phyloP scores from a whole-genome alignment of 2,888 invertebrate genomes.

The Cataglyphis rosenhaueri region DNA sequence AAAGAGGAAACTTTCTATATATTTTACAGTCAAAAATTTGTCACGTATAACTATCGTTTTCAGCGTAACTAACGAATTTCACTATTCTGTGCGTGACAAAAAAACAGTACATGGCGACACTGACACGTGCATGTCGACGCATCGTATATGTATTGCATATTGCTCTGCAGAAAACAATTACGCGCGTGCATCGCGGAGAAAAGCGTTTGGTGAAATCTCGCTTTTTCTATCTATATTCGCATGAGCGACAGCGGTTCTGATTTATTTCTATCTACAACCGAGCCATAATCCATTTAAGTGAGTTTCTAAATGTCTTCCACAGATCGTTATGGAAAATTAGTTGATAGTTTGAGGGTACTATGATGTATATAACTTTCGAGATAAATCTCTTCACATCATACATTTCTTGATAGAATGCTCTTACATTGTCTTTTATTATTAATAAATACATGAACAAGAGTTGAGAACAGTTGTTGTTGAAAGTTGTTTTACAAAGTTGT shows the following conservation, averaged over 20 bases:
- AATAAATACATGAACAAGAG: background rate
- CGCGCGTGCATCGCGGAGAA: conserved; percentile 36
- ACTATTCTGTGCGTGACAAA: background rate
- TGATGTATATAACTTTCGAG: background rate
- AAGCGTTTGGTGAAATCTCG: conserved; percentile 63
- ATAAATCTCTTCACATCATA: background rate
- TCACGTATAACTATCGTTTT: background rate
- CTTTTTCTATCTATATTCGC: conserved; percentile 41
- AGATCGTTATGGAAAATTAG: background rate
- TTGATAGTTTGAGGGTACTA: background rate
- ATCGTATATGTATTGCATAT: background rate
- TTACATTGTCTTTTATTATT: background rate
- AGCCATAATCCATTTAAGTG: conserved; percentile 11
- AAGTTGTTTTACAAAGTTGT: background rate
- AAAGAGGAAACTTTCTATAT: background rate
- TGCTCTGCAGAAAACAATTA: conserved; percentile 52
- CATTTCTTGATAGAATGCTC: background rate
- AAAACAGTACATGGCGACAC: background rate
- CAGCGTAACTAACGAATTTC: background rate
- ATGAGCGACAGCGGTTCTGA: conserved; percentile 25
- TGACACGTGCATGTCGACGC: background rate
- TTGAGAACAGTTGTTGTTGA: background rate
- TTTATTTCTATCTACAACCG: background rate
- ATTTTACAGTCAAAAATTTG: background rate
- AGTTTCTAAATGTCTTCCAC: conserved; percentile 30